Evolutionary conservation across 2,113 vertebrate genomes (phyloP).

Genomic region (Clupea harengus): DNA sequence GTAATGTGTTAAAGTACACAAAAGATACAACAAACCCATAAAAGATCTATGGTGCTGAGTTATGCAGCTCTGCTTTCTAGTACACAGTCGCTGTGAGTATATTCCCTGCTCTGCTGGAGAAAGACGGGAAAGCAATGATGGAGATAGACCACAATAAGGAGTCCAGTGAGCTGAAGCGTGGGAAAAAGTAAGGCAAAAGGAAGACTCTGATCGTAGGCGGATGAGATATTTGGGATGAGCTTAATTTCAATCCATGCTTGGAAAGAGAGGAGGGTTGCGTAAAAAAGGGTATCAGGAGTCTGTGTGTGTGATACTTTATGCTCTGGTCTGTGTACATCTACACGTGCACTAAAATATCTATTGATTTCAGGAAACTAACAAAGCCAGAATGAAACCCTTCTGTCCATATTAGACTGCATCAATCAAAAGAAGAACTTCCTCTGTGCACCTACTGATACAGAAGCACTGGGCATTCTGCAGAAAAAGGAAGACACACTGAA

Average conservation of each 20-base stretch:
- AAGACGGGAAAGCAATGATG: not conserved
- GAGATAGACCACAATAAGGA: not conserved
- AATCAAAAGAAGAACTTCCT: no score
- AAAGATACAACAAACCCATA: not conserved
- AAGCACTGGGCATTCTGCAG: not conserved
- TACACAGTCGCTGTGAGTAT: not conserved
- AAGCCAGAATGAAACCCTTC: not conserved
- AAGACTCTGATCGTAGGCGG: not conserved
- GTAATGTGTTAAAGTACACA: not conserved
- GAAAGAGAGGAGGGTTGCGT: no score
- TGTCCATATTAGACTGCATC: no score
- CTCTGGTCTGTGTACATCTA: no score
- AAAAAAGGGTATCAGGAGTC: not conserved
- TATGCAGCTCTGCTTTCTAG: not conserved
- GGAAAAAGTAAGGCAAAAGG: not conserved
- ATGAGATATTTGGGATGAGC: not conserved
- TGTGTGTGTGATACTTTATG: not conserved
- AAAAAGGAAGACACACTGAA: no score
- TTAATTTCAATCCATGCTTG: not conserved
- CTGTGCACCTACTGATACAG: no score
- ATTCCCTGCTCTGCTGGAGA: not conserved
- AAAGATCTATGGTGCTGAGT: not conserved
- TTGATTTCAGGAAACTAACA: not conserved
- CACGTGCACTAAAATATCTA: not conserved
- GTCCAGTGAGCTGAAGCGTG: not conserved